A percentile compares a stretch with the other conserved stretches of the same genome.
phyloP scores from a whole-genome alignment of 2,113 vertebrate genomes.

The Bubalus kerabau region DNA sequence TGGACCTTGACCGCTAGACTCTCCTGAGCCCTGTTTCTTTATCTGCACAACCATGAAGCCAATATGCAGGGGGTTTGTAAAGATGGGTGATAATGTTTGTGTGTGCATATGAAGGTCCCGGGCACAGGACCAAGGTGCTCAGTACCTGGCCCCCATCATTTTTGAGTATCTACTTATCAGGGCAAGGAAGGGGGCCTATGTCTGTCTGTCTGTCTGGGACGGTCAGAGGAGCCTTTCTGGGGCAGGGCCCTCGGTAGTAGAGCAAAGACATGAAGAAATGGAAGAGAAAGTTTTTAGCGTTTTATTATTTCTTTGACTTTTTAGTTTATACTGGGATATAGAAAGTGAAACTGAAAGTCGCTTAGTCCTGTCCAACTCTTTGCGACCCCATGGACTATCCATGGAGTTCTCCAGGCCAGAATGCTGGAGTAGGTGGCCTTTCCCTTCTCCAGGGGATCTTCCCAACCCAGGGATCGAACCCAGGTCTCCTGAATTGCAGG shows the following conservation, averaged over 20 bases:
- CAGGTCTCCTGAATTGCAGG: not conserved
- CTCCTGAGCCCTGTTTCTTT: not conserved
- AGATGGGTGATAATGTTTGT: accelerated
- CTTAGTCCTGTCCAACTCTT: not conserved
- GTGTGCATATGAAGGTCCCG: accelerated
- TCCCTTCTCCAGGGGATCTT: not conserved
- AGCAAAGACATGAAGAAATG: not conserved
- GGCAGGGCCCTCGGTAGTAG: accelerated
- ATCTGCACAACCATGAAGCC: not conserved
- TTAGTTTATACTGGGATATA: not conserved
- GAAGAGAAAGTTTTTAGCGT: not conserved
- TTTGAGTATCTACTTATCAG: too few species aligned
- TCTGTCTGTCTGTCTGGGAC: not conserved
- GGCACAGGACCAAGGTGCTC: not conserved
- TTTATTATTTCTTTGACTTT: not conserved
- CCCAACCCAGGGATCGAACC: not conserved
- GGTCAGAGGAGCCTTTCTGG: not conserved
- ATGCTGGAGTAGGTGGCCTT: not conserved
- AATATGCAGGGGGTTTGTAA: too few species aligned
- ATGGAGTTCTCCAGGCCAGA: not conserved
- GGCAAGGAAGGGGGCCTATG: not conserved
- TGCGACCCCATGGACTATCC: not conserved
- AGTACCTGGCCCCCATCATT: accelerated
- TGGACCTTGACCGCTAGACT: not conserved
- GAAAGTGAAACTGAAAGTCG: not conserved